Evolutionary conservation across 2,888 invertebrate species (phyloP), one percentile per base, ranked within the genome.

Genomic region (Dolichopus griseipennis): DNA sequence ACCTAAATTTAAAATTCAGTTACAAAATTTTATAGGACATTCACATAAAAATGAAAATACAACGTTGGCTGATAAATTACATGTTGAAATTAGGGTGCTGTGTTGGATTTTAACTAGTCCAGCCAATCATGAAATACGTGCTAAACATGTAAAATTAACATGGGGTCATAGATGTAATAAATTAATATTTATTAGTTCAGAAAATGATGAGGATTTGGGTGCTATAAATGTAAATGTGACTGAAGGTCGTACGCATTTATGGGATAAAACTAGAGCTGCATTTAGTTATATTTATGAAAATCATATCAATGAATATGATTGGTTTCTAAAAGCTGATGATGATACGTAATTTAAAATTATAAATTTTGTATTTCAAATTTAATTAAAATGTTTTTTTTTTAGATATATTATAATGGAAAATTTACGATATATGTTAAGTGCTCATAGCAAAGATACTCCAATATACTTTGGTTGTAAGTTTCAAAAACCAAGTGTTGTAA

Each of bases 311-410:
- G 86, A 94, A 66, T 92, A 90, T 3, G 95, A 96, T 79, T 96
- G 95, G 95, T 96, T 97, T 80, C 83, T 97, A 77, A 97, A 97
- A 80, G 96, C 97, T 21, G 97, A 97, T 76, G 97, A 97, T 81
- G 96, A 97, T 78, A 96, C 96, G 97, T 96, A 78, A 94, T 63
- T 7, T 21, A 21, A 9, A 27, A 27, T 5, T 5, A 41, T 9
- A 22, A 37, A n/a, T 62, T 37, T 20, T 37, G 10, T 33, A 18
- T 15, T 64, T 10, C 0, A 34, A 20, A 34, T 64, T 8, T 20
- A 37, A 8, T 34, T 20, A 1, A 34, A n/a, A 61, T 64, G 18
- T 20, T 33, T 62, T 64, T 33, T 43, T 68, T 84, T 64, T 81
- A 91, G 91, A 66, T 96, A 93, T 79, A 92, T 95, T 22, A 85